phyloP scores from a whole-genome alignment of 2,888 invertebrate genomes.

The Xestia xanthographa region DNA sequence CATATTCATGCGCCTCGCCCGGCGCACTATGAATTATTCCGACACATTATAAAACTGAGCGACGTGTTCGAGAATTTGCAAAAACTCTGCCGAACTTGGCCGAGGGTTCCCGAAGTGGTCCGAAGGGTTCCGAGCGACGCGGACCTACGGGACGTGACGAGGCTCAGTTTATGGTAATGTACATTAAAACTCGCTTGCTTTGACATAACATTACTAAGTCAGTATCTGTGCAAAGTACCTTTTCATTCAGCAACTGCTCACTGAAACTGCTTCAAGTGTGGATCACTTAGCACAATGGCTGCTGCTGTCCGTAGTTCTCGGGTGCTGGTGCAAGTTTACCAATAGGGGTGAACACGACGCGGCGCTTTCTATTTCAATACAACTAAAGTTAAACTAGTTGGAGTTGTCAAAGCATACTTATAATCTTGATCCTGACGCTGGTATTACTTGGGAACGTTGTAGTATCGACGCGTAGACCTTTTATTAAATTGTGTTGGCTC shows the following conservation, averaged over 20 bases:
- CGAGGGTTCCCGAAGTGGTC: slow-evolving; percentile 38
- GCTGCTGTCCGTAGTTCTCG: background rate
- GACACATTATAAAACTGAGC: slow-evolving; percentile 72
- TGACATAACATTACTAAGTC: slow-evolving; percentile 18
- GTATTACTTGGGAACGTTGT: background rate
- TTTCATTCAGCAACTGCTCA: background rate
- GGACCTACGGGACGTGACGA: slow-evolving; percentile 17
- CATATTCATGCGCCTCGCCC: slow-evolving; percentile 70
- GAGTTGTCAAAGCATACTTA: slow-evolving; percentile 10
- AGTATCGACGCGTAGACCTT: background rate
- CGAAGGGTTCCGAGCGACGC: slow-evolving; percentile 14
- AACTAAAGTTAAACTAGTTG: slow-evolving; percentile 12
- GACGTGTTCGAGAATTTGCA: slow-evolving; percentile 66
- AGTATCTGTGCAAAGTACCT: background rate
- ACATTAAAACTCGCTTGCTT: slow-evolving; percentile 39
- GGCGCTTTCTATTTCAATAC: slow-evolving; percentile 29
- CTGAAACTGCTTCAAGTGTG: background rate
- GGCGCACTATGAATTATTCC: slow-evolving; percentile 76
- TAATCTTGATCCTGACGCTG: slow-evolving; percentile 10
- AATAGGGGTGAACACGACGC: background rate
- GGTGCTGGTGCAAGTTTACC: slow-evolving; percentile 17
- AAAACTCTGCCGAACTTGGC: slow-evolving; percentile 52
- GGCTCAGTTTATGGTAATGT: slow-evolving; percentile 47
- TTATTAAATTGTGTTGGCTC: background rate
- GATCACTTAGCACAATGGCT: background rate